phyloP scores from a whole-genome alignment of 2,888 invertebrate genomes.

The Tanypteryx hageni region DNA sequence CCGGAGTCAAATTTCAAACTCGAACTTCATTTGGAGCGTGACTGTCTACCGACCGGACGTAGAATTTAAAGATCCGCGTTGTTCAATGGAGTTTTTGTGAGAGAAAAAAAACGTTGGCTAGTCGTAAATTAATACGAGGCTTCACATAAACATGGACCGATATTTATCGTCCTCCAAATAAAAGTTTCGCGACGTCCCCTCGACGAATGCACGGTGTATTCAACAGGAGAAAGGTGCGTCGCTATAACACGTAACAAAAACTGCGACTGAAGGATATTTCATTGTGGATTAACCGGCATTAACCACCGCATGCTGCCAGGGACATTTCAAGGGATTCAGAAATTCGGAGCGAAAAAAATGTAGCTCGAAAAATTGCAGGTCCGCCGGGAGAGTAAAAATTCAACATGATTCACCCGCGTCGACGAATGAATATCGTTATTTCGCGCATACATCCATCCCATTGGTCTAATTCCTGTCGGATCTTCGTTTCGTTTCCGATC shows the following conservation, averaged over 20 bases:
- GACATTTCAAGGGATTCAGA: conserved; percentile 17
- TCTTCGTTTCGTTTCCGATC: conserved; percentile 55
- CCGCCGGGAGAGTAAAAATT: neutral
- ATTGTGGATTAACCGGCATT: conserved; percentile 14
- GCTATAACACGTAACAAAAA: conserved; percentile 6
- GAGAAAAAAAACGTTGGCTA: neutral
- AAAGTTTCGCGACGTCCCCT: neutral
- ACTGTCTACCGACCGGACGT: neutral
- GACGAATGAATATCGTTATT: conserved; percentile 7
- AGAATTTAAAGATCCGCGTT: neutral
- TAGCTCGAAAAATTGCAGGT: neutral
- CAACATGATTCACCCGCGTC: conserved; percentile 16
- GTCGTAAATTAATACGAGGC: conserved; percentile 14
- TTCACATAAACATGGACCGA: neutral
- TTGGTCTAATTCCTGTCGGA: conserved; percentile 40
- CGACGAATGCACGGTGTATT: neutral
- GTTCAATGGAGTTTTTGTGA: neutral
- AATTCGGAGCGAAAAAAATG: neutral
- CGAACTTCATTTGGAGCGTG: no score
- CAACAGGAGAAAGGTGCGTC: conserved; percentile 6
- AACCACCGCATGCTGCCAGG: neutral
- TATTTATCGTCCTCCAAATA: neutral
- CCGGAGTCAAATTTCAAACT: no score
- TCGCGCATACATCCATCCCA: conserved; percentile 38
- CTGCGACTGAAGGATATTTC: neutral